These are phyloP conservation scores for Colletes collaris DNA, from an alignment of 2,888 invertebrate genomes.

Conservation along the genomic window DNA sequence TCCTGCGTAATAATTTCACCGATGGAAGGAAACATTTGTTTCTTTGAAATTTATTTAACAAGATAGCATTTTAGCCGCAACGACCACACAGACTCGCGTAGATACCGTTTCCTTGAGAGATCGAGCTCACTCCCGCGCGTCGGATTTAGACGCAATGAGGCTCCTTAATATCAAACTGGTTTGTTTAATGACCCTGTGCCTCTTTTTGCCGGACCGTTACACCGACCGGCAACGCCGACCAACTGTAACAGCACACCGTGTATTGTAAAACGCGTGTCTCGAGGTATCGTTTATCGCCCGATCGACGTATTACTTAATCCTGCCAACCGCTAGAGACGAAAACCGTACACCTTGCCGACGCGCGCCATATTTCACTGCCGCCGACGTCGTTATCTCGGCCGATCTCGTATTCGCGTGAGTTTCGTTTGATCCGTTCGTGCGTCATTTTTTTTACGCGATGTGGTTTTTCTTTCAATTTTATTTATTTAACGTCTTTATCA, in stretches of 20 bases:
- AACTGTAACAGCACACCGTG: conserved; percentile 20
- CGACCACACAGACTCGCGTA: too few relatives aligned
- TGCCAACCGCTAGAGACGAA: conserved; percentile 6
- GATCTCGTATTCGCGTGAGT: conserved; percentile 2
- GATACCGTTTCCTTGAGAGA: conserved; percentile 21
- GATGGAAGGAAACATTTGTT: too few relatives aligned
- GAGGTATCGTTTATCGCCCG: not conserved
- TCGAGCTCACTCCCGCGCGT: not conserved
- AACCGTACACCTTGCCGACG: conserved; percentile 2
- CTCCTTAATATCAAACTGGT: conserved; percentile 52
- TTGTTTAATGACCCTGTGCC: conserved; percentile 46
- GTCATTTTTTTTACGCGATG: too few relatives aligned
- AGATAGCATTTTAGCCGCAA: too few relatives aligned
- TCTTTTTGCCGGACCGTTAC: conserved; percentile 51
- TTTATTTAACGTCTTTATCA: too few relatives aligned
- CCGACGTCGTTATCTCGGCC: conserved; percentile 1
- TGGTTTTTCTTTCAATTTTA: too few relatives aligned
- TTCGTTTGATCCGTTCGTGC: conserved; percentile 11
- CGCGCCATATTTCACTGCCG: not conserved
- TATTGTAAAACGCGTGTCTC: conserved; percentile 29
- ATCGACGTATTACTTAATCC: conserved; percentile 8
- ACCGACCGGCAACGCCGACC: conserved; percentile 5
- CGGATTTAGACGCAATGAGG: conserved; percentile 41
- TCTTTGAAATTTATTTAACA: too few relatives aligned
- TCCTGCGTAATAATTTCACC: too few relatives aligned